Percentiles rank a stretch among this genome's conserved stretches.
Conservation (phyloP, 1,140 invertebrate genomes). For the Papilio helenus region DNA sequence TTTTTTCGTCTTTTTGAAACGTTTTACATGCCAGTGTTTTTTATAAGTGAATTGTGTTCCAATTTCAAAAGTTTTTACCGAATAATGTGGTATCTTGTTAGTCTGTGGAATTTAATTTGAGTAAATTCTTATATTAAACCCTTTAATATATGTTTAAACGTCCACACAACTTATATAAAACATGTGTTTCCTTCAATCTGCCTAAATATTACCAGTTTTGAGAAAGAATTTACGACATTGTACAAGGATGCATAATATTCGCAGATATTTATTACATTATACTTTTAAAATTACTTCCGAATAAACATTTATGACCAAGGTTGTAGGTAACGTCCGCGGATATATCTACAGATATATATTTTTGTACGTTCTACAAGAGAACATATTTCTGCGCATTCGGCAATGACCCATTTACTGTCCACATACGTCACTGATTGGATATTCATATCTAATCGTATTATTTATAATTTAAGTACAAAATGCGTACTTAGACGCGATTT, state of each 20-base stretch:
- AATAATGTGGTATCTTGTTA: background rate
- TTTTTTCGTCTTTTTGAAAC: background rate
- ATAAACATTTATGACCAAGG: background rate
- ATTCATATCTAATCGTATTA: background rate
- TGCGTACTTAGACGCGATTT: background rate
- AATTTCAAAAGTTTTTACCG: background rate
- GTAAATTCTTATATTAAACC: too few species aligned
- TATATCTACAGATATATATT: too few species aligned
- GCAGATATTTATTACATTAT: background rate
- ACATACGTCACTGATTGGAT: background rate
- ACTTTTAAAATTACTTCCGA: background rate
- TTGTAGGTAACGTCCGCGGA: background rate
- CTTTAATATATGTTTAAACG: too few species aligned
- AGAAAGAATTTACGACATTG: background rate
- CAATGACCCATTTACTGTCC: background rate
- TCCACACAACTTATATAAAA: too few species aligned
- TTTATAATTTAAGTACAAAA: background rate
- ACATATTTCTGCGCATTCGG: background rate
- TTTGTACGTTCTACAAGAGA: background rate
- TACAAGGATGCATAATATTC: background rate
- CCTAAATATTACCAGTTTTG: background rate
- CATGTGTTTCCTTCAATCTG: background rate
- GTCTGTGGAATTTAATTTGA: background rate
- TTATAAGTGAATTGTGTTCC: background rate
- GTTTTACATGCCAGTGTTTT: background rate